phyloP scores from a whole-genome alignment of 2,797 vertebrate genomes.

The Steatocranus sp. region DNA sequence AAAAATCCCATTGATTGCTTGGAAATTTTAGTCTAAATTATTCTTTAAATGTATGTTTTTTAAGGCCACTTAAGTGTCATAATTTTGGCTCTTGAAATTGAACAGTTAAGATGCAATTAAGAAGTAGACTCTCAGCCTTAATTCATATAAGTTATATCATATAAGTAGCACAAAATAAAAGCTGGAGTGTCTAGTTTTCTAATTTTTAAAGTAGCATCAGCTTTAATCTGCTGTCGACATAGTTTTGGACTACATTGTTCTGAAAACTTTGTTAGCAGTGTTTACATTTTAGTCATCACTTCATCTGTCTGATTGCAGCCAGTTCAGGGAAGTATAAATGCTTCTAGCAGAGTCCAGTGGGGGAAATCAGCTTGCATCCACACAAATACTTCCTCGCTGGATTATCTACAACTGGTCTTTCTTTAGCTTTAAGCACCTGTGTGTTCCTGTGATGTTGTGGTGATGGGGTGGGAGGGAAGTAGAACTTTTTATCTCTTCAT shows the following conservation, averaged over 20 bases:
- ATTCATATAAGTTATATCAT: not conserved
- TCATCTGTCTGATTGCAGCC: not conserved
- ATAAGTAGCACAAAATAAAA: not conserved
- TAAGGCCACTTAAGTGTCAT: not conserved
- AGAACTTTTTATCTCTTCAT: constrained; percentile 38
- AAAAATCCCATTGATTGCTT: not conserved
- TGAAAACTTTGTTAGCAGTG: not conserved
- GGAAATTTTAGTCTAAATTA: not conserved
- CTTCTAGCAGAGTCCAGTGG: not conserved
- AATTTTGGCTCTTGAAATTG: not conserved
- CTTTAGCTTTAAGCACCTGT: constrained; percentile 30
- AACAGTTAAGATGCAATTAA: not conserved
- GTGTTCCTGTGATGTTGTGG: constrained; percentile 6
- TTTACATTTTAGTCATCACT: not conserved
- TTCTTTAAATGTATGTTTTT: not conserved
- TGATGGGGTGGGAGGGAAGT: not conserved
- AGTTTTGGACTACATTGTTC: not conserved
- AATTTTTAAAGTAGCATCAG: not conserved
- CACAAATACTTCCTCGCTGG: constrained; percentile 36
- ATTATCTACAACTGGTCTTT: constrained; percentile 27
- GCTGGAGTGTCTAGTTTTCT: not conserved
- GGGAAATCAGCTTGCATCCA: constrained; percentile 20
- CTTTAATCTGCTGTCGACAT: not conserved
- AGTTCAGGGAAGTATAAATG: not conserved
- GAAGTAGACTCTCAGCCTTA: not conserved